These are phyloP conservation scores for Melanargia galathea DNA, from an alignment of 2,888 invertebrate genomes.

Conservation along the genomic window DNA sequence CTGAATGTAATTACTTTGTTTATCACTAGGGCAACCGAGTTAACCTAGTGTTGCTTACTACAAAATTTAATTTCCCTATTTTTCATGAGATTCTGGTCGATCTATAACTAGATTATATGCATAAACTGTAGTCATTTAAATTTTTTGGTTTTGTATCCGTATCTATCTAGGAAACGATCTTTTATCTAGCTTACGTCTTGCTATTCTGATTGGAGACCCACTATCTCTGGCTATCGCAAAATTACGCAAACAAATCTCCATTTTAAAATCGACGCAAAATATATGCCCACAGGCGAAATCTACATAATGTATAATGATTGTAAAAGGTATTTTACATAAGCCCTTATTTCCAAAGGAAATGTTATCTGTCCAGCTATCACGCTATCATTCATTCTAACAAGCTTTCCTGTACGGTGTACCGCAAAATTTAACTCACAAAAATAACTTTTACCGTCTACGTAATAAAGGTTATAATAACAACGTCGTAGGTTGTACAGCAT, in stretches of 20 bases:
- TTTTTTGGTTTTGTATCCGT: neutral
- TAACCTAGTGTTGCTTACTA: too few species aligned
- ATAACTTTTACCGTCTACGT: neutral
- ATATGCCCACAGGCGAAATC: constrained; percentile 14
- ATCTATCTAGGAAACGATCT: neutral
- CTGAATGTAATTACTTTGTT: too few species aligned
- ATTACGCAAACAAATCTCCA: constrained; percentile 20
- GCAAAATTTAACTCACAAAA: neutral
- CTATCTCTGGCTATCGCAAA: neutral
- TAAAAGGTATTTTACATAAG: constrained; percentile 37
- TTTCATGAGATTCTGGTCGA: too few species aligned
- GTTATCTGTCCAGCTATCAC: constrained; percentile 47
- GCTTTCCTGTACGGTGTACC: constrained; percentile 30
- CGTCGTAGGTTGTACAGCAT: constrained; percentile 43
- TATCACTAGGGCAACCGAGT: too few species aligned
- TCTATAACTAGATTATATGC: too few species aligned
- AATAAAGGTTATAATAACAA: neutral
- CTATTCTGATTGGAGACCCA: neutral
- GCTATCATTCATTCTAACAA: constrained; percentile 54
- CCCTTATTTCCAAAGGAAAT: constrained; percentile 46
- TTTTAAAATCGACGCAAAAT: constrained; percentile 15
- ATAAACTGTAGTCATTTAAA: too few species aligned
- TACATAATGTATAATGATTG: constrained; percentile 27
- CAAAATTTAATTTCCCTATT: too few species aligned
- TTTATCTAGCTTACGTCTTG: neutral